Evolutionary conservation across 1,140 invertebrate genomes (phyloP).

Genomic region (Aphaenogaster floridana): DNA sequence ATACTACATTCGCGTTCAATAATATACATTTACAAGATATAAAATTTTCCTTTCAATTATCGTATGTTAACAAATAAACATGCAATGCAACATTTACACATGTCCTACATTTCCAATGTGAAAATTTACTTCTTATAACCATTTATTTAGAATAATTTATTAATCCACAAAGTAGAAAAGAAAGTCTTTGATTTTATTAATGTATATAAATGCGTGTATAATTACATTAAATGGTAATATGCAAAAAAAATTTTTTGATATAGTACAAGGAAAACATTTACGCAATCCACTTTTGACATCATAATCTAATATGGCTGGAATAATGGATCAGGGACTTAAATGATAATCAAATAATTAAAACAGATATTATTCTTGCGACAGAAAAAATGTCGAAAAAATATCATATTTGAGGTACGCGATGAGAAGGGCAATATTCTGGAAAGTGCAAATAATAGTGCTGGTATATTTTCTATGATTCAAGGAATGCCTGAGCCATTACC

Average conservation of each 20-base stretch:
- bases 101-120: not conserved
- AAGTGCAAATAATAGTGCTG: constrained; percentile 88
- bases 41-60: not conserved
- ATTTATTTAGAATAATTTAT: not conserved
- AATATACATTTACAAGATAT: not conserved
- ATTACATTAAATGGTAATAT: not conserved
- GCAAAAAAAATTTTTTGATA: not conserved
- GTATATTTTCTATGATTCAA: constrained; percentile 88
- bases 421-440: constrained; percentile 87
- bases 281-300: not conserved
- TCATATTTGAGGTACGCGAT: constrained; percentile 87
- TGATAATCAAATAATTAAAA: constrained; percentile 15
- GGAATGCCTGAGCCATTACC: constrained; percentile 85
- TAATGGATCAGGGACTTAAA: not conserved
- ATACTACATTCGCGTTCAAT: not conserved
- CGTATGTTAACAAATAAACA: not conserved
- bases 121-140: not conserved
- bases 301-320: not conserved
- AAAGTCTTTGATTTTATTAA: not conserved
- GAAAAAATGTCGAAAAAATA: constrained; percentile 85
- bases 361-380: constrained; percentile 67
- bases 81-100: not conserved
- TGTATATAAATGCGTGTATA: not conserved
- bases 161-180: not conserved
- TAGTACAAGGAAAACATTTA: not conserved